Evolutionary conservation across 1,140 invertebrate species (phyloP), one percentile per base, ranked within the genome.

Genomic region (Lasioglossum albipes): DNA sequence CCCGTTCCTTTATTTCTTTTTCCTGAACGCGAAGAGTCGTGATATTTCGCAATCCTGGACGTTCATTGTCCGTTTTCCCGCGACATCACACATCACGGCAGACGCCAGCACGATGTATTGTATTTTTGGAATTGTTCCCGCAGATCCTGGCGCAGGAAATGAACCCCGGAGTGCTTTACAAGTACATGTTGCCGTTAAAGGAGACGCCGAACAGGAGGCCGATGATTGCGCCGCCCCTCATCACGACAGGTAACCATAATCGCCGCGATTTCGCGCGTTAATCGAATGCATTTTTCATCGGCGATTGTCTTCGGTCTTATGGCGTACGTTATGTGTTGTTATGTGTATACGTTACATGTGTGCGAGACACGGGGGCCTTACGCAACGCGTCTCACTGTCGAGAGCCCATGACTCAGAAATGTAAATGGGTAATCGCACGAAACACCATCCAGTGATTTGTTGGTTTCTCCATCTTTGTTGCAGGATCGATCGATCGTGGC

Each of bases 141-240:
- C 67, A 97, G 96, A 94, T 98, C 75, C 94, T 97, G 66, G 96
- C 96, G 87, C 95, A 97, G 87, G 95, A 97, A 90, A 93, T 95
- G 45, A 98, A 97, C 93, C 96, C 96, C 22, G 97, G 97, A 2
- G 96, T 98, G 77, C 96, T 97, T 91, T 98, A 98, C 93, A 97
- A 98, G 92, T 99, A 98, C 91, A 95, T 97, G 88, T 68, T 93
- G 68, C 90, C 90, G 59, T 75, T 89, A 20, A 87, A 82, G n/a
- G 90, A 90, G 65, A 75, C 83, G 67, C 64, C 78, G 42, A 85
- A 85, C 41, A 84, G 78, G 81, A 90, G 76, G 85, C 81, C 87
- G 54, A 82, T 80, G 22, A 86, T 88, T 59, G 88, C 88, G 66
- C 91, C 91, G 20, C 91, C 91, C 67, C 75, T 89, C 87, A 73